Percentiles rank a stretch among this genome's conserved stretches.
phyloP scores from a whole-genome alignment of 2,113 vertebrate genomes.

The Pipa parva region DNA sequence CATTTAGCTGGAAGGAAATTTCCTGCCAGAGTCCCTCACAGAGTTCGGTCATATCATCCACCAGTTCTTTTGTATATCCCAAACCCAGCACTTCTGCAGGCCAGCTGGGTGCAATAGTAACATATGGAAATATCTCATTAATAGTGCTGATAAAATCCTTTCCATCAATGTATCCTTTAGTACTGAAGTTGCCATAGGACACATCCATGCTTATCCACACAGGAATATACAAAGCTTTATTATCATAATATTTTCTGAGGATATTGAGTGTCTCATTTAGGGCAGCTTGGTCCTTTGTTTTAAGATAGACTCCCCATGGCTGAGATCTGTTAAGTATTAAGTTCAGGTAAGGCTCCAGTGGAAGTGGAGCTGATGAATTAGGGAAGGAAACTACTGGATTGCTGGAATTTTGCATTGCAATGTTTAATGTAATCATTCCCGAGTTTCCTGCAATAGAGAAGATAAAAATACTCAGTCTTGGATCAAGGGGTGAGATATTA shows the following conservation, averaged over 20 bases:
- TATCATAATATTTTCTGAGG: conserved; percentile 51
- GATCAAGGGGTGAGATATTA: too few relatives aligned
- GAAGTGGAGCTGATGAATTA: conserved; percentile 21
- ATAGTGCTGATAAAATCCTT: conserved; percentile 57
- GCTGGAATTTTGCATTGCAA: conserved; percentile 45
- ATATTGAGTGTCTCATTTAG: conserved; percentile 55
- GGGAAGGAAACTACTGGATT: conserved; percentile 49
- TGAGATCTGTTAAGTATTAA: conserved; percentile 43
- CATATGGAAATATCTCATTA: conserved; percentile 59
- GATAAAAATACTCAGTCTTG: too few relatives aligned
- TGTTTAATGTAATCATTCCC: conserved; percentile 65
- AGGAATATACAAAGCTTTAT: conserved; percentile 56
- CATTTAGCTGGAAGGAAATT: conserved; percentile 63
- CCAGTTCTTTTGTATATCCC: conserved; percentile 53
- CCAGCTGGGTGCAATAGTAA: conserved; percentile 64
- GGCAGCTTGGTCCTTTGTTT: conserved; percentile 50
- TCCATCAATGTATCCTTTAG: conserved; percentile 52
- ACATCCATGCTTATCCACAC: conserved; percentile 68
- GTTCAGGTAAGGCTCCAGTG: conserved; percentile 53
- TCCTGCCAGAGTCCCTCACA: conserved; percentile 58
- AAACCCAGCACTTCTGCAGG: conserved; percentile 47
- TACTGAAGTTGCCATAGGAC: conserved; percentile 47
- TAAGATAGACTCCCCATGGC: conserved; percentile 63
- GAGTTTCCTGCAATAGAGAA: conserved; percentile 50
- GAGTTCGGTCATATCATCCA: conserved; percentile 59